A percentile compares a stretch with the other conserved stretches of the same genome.
These are phyloP conservation scores for Stenodema calcarata DNA, from an alignment of 2,888 invertebrate genomes.

Conservation along the genomic window DNA sequence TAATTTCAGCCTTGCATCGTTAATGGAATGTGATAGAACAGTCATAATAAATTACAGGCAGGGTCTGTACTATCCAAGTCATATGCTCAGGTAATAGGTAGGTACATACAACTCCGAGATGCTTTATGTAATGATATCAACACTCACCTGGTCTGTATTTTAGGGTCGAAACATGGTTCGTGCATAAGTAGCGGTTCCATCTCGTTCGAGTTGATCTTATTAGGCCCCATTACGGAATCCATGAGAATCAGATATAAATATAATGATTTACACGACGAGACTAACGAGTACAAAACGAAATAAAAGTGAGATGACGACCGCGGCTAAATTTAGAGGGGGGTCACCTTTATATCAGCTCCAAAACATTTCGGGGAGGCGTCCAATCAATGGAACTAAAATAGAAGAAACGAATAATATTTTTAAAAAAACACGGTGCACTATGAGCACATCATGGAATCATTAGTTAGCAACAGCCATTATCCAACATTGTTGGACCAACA, in stretches of 20 bases:
- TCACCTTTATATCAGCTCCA: neutral
- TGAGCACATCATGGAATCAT: neutral
- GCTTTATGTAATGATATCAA: neutral
- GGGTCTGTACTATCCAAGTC: no score
- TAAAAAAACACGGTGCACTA: neutral
- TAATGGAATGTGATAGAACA: no score
- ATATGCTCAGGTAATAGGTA: no score
- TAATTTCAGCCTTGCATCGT: no score
- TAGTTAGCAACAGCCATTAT: neutral
- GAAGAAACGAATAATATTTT: neutral
- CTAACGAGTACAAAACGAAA: neutral
- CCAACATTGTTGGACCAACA: no score
- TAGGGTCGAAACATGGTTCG: neutral
- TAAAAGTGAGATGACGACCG: neutral
- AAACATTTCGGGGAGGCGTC: neutral
- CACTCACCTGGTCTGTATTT: conserved; percentile 25
- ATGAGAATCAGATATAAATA: neutral
- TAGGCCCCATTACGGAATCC: neutral
- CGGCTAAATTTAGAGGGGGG: neutral
- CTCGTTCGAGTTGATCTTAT: neutral
- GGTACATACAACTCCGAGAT: no score
- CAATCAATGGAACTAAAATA: neutral
- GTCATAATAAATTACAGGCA: no score
- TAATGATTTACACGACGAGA: neutral
- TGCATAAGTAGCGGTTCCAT: conserved; percentile 22